Base-by-base conservation (phyloP, 2,113 vertebrate species). In the Manacus vitellinus region DNA sequence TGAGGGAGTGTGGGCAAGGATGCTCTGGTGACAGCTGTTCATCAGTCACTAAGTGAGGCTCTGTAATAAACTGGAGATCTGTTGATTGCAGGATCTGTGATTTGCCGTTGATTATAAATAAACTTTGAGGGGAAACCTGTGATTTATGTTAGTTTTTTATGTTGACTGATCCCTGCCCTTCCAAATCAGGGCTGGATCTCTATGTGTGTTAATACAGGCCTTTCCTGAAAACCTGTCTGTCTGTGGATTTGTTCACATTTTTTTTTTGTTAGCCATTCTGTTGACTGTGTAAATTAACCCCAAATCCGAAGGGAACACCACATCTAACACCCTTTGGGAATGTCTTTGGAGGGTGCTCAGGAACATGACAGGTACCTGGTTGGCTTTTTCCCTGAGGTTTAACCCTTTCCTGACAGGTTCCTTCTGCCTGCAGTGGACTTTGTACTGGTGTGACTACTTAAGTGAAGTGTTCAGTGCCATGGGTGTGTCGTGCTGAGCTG, bases 401-500 rank as follows among this genome's bases (percentile, higher is more conserved):
- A n/a, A 30, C 41, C 44, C 41, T 27, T 74, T 47, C 33, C 52
- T 21, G 82, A 22, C 31, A 8, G 43, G 24, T 74, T 89, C 19
- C 65, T 73, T 9, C 65, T 59, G 44, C 54, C 70, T 25, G 23
- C 51, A 30, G 58, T 51, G 83, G 10, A 54, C 24, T 27, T 13
- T n/a, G 17, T 43, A 3, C 52, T 13, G 31, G 12, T 52, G 65
- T 56, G 41, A 10, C 17, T 23, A 1, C 46, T 33, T 7, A 12
- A 27, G 43, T 9, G 0, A 12, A 14, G 8, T 16, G 21, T 41
- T 31, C 30, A 9, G 56, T n/a, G 37, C 75, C 21, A 0, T 6
- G 0, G 2, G 0, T 8, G n/a, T 24, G 23, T n/a, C 52, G 65
- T 41, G 78, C 65, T 52, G 59, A 76, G 15, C n/a, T n/a, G 79